Percentiles rank a stretch among this genome's conserved stretches.
phyloP scores from a whole-genome alignment of 2,113 vertebrate species.

The Elgaria multicarinata region DNA sequence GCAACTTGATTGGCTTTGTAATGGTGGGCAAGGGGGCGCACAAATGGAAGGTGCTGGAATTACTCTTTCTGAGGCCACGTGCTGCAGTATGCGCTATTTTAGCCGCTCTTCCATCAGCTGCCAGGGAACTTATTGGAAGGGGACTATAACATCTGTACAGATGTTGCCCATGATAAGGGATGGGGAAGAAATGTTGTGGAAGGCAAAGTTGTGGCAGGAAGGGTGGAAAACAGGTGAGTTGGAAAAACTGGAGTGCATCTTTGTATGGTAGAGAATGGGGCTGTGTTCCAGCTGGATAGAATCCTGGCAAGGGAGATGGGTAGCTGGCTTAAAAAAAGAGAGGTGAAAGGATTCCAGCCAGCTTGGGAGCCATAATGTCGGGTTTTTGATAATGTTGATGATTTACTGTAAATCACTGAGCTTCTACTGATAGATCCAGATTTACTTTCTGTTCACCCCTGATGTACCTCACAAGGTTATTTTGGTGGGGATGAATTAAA shows the following conservation, averaged over 20 bases:
- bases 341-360: no score
- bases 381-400: no score
- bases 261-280: not conserved
- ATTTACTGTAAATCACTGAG: no score
- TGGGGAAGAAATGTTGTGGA: not conserved
- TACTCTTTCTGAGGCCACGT: not conserved
- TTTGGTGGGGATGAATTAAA: not conserved
- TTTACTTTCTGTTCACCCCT: no score
- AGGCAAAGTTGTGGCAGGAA: not conserved
- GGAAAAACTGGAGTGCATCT: not conserved
- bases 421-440: no score
- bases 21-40: not conserved
- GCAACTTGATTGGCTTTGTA: not conserved
- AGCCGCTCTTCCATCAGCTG: not conserved
- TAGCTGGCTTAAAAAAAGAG: no score
- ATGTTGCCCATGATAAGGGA: not conserved
- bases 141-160: no score
- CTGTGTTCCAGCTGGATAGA: not conserved
- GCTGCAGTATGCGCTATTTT: conserved; percentile 9
- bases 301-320: not conserved
- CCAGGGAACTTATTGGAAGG: not conserved
- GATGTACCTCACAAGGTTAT: not conserved
- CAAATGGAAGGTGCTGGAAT: not conserved
- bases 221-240: not conserved
- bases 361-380: no score